phyloP scores from a whole-genome alignment of 2,113 vertebrate species.

The Tricholaema leucomelas region DNA sequence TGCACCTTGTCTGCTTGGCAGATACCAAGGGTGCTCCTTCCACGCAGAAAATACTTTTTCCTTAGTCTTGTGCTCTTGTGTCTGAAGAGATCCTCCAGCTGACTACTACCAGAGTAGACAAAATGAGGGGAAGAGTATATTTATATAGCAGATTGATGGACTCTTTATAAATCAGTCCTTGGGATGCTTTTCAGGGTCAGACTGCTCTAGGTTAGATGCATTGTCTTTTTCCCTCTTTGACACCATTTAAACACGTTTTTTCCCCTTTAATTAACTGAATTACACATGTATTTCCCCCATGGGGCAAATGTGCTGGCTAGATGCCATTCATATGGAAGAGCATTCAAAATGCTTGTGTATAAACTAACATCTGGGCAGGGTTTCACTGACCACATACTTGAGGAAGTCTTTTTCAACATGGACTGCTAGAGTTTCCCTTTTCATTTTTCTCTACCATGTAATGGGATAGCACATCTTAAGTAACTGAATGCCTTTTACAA shows the following conservation, averaged over 20 bases:
- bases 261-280: neutral
- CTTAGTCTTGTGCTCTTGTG: neutral
- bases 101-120: neutral
- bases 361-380: neutral
- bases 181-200: neutral
- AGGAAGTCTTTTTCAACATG: slow-evolving; percentile 11
- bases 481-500: neutral
- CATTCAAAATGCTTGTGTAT: neutral
- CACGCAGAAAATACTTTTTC: neutral
- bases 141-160: neutral
- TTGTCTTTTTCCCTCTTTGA: neutral
- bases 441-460: neutral
- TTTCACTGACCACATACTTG: neutral
- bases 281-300: neutral
- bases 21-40: neutral
- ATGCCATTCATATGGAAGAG: neutral
- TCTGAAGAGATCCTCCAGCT: neutral
- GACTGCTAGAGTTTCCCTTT: neutral
- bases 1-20: neutral
- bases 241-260: neutral
- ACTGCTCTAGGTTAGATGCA: neutral
- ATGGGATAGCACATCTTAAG: neutral
- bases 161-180: neutral
- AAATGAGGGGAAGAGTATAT: neutral
- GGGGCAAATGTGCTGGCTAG: neutral